Conservation (phyloP, 2,797 vertebrate genomes). For the Sciurus vulgaris region DNA sequence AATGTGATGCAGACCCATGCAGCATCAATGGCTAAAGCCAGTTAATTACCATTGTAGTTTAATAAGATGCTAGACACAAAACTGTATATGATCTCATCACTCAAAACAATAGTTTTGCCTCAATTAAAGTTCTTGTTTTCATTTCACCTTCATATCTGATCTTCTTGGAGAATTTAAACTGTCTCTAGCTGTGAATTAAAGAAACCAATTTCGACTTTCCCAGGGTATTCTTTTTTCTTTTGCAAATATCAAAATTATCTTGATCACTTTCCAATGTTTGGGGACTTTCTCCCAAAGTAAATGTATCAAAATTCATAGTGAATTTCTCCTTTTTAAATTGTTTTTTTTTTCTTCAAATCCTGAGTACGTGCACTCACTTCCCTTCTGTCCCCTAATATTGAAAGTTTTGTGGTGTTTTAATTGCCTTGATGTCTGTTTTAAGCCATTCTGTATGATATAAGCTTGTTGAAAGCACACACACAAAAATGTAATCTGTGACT, state of each 20-base stretch:
- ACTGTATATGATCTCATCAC: background rate
- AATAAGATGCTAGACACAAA: background rate
- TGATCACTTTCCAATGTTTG: conserved; percentile 34
- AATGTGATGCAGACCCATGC: background rate
- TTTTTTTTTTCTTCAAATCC: conserved; percentile 51
- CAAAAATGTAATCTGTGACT: conserved; percentile 6
- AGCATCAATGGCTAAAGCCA: background rate
- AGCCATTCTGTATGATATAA: conserved; percentile 78
- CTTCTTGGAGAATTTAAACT: background rate
- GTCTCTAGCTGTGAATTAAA: conserved; percentile 43
- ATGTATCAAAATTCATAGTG: conserved; percentile 17
- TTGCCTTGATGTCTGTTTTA: conserved; percentile 61
- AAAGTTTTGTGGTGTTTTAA: conserved; percentile 68
- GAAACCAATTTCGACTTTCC: background rate
- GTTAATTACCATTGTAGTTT: background rate
- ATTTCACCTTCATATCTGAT: background rate
- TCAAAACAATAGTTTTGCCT: background rate
- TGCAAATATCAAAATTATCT: conserved; percentile 10
- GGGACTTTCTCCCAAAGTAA: conserved; percentile 49
- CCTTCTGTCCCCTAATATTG: background rate
- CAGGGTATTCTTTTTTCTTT: conserved; percentile 1
- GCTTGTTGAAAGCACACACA: conserved; percentile 52
- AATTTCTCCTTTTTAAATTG: conserved; percentile 70
- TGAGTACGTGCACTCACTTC: background rate
- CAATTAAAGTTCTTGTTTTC: conserved; percentile 28